Percentiles rank a stretch among this genome's conserved stretches.
Evolutionary conservation across 2,797 vertebrate genomes (phyloP).

Genomic region (Zalophus californianus): DNA sequence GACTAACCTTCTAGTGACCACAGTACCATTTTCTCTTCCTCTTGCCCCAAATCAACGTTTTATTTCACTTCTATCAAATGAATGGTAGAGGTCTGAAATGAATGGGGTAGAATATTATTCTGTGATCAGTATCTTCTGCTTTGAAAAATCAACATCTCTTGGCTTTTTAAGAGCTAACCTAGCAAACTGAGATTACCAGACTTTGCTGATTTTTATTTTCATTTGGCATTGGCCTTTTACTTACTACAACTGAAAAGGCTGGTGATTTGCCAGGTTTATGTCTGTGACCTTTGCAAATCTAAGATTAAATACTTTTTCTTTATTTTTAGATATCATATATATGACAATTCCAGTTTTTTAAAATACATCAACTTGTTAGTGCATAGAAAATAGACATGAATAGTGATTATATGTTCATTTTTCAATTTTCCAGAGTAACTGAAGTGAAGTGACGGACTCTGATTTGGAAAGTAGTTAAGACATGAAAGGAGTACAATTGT

Average conservation of each 20-base stretch:
- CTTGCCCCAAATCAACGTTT: background rate
- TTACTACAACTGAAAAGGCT: slow-evolving; percentile 11
- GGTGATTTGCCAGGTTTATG: slow-evolving; percentile 2
- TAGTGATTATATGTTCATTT: slow-evolving; percentile 9
- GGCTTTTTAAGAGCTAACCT: background rate
- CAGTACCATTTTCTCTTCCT: background rate
- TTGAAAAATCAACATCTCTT: slow-evolving; percentile 37
- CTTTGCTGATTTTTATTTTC: slow-evolving; percentile 37
- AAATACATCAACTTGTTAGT: slow-evolving; percentile 55
- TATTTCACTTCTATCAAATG: background rate
- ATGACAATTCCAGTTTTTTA: slow-evolving; percentile 19
- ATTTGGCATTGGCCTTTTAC: slow-evolving; percentile 38
- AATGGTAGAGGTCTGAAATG: background rate
- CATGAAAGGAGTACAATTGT: slow-evolving; percentile 83
- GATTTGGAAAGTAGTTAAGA: slow-evolving; percentile 69
- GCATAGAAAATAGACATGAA: slow-evolving; percentile 34
- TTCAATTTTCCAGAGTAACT: slow-evolving; percentile 82
- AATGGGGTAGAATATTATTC: slow-evolving; percentile 40
- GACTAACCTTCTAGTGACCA: background rate
- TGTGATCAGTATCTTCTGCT: slow-evolving; percentile 24
- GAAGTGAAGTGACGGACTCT: slow-evolving; percentile 70
- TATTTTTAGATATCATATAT: slow-evolving; percentile 34
- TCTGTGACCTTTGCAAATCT: slow-evolving; percentile 50
- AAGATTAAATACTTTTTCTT: background rate
- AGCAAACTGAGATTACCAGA: slow-evolving; percentile 44